Evolutionary conservation across 2,888 invertebrate genomes (phyloP).

Genomic region (Liodrosophila aerea): DNA sequence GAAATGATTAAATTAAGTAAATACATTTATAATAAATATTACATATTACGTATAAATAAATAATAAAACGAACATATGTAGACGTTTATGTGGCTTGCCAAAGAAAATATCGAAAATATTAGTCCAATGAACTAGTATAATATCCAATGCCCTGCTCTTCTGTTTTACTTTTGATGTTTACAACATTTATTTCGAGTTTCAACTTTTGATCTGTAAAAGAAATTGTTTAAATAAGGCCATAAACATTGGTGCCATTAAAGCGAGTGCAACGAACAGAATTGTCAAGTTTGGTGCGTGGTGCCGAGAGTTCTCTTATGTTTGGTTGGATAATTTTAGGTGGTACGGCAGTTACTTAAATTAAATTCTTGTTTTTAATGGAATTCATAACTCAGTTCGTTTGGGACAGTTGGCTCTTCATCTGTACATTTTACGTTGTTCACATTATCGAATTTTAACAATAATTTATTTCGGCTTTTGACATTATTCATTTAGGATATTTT

Average conservation of each 20-base stretch:
- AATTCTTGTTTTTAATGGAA: constrained; percentile 28
- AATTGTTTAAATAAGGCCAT: constrained; percentile 44
- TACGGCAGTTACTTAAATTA: constrained; percentile 64
- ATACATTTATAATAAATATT: too few species aligned
- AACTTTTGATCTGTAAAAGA: constrained; percentile 20
- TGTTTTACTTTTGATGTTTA: constrained; percentile 20
- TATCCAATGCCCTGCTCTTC: background rate
- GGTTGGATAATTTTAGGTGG: constrained; percentile 43
- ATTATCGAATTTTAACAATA: constrained; percentile 57
- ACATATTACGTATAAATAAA: too few species aligned
- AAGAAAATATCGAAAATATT: too few species aligned
- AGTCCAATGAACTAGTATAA: background rate
- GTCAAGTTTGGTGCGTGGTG: constrained; percentile 46
- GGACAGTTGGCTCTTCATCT: too few species aligned
- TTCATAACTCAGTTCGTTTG: constrained; percentile 37
- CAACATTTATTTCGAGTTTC: constrained; percentile 59
- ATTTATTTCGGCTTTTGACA: constrained; percentile 69
- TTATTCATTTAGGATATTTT: constrained; percentile 29
- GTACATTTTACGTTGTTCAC: constrained; percentile 20
- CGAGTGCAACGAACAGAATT: constrained; percentile 39
- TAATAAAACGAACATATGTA: too few species aligned
- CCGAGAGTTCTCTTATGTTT: constrained; percentile 22
- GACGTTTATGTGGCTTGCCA: too few species aligned
- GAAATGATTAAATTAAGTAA: too few species aligned
- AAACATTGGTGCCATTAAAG: constrained; percentile 38